These are phyloP conservation scores for Muricea muricata DNA, from an alignment of 92 coral and sea anemone genomes.

Conservation along the genomic window DNA sequence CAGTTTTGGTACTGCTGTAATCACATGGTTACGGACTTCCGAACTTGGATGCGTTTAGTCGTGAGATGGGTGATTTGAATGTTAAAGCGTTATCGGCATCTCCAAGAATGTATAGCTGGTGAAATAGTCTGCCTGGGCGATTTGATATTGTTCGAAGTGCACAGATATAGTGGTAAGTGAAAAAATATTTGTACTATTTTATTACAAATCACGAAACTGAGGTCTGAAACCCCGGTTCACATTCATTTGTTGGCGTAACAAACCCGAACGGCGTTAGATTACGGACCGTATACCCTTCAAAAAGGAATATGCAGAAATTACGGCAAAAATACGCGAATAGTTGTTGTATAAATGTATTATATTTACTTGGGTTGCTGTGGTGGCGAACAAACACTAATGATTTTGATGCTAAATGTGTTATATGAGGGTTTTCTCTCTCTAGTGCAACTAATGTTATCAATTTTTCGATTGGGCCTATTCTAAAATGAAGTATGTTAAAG, in stretches of 20 bases:
- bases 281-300: no score
- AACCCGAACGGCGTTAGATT: no score
- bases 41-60: neutral
- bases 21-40: neutral
- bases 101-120: neutral
- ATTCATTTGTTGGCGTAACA: no score
- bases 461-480: slow-evolving; percentile 1
- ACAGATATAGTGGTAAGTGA: neutral
- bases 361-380: no score
- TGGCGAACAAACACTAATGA: no score
- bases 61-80: neutral
- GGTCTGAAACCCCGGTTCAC: neutral
- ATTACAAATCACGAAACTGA: neutral
- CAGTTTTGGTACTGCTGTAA: no score
- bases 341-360: no score
- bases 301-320: no score
- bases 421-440: neutral
- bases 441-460: neutral
- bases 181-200: neutral
- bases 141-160: neutral
- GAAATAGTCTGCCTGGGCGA: no score
- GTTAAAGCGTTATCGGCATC: neutral
- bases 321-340: neutral
- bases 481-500: neutral
- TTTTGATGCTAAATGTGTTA: no score